Base-by-base conservation (phyloP, 2,888 invertebrate genomes). In the Quadriops clusia region DNA sequence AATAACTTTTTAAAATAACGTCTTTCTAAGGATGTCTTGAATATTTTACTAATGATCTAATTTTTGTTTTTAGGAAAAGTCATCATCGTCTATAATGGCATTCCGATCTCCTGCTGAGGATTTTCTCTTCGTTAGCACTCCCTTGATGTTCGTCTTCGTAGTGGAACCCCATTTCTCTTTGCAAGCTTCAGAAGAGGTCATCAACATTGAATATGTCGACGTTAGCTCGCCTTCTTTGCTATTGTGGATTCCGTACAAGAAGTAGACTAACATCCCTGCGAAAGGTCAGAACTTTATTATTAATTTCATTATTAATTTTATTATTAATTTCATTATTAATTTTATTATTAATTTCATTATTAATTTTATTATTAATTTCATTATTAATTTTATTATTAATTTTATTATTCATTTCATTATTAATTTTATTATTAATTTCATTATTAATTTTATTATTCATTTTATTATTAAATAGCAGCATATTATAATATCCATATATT, bases 201-300 rank as follows among this genome's bases (percentile, higher is more conserved):
- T 72, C 34, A 77, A 51, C 43, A 76, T 72, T 2, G 75, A 73
- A 49, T 77, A 76, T 1, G 68, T 63, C 13, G 69, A 70, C 8
- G 69, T 66, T 22, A 58, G 57, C 21, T 70, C 74, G 18, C 82
- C 78, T 44, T 85, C 74, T 56, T 82, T 82, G 58, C 86, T 87
- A 55, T 86, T 79, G 51, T 83, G 80, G 36, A 87, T 83, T 3
- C 86, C 86, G 54, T 87, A 86, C 2, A 83, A 61, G 60, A 86
- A 85, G 56, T 87, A 87, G 4, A 86, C 72, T 14, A 84, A 61
- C 54, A 86, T 66, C 28, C 85, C 85, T 85, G 62, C 9, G 67
- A 56, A 41, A 30, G 32, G 37, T 23, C 15, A 39, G 24, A 40
- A 18, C 33, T 37, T 18, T 20, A 10, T 28, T 11, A 23, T 14